Evolutionary conservation across 2,797 vertebrate genomes (phyloP).

Genomic region (Phrynocephalus guinanensis): DNA sequence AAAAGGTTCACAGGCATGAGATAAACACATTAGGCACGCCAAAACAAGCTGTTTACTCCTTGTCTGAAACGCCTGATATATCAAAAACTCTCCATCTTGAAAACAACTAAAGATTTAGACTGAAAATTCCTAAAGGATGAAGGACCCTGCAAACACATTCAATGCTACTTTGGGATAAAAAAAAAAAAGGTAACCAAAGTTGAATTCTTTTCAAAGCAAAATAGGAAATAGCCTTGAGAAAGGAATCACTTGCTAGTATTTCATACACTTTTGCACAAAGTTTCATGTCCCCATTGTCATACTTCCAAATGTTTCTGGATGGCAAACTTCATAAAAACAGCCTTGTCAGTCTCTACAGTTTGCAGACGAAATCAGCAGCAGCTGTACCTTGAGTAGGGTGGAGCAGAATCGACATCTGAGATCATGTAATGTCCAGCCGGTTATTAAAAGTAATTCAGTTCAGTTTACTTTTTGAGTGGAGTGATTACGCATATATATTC

Average conservation of each 20-base stretch:
- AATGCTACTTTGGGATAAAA: not conserved
- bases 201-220: not conserved
- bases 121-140: not conserved
- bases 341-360: not conserved
- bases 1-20: not conserved
- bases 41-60: not conserved
- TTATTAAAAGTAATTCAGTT: conserved; percentile 3
- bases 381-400: not conserved
- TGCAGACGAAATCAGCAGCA: not conserved
- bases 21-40: not conserved
- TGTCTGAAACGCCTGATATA: not conserved
- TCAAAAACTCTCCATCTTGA: not conserved
- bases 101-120: not conserved
- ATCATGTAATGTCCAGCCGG: not conserved
- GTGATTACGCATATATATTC: not conserved
- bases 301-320: conserved; percentile 4
- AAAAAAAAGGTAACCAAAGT: not conserved
- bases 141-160: not conserved
- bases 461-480: not conserved
- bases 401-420: not conserved
- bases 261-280: not conserved
- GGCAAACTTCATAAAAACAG: conserved; percentile 10
- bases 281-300: not conserved
- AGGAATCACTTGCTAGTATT: not conserved
- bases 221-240: not conserved